Percentiles rank a stretch among this genome's conserved stretches.
Evolutionary conservation across 1,140 invertebrate species (phyloP).

Genomic region (Drosophila quadrilineata): DNA sequence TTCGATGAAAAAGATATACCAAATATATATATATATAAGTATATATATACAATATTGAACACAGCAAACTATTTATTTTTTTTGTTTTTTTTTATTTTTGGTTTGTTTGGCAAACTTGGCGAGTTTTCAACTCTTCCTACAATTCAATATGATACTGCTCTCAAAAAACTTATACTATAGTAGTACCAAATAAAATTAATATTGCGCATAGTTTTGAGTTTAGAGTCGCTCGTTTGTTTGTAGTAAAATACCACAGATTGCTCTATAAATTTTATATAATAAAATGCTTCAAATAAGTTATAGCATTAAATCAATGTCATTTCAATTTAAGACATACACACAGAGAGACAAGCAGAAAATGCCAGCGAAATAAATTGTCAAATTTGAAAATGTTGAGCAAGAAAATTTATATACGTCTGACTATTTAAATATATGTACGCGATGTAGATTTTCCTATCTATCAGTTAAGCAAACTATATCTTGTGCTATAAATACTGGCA

Average conservation of each 20-base stretch:
- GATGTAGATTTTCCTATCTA: no score
- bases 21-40: background rate
- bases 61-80: constrained; percentile 25
- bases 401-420: no score
- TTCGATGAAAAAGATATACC: constrained; percentile 42
- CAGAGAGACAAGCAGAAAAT: no score
- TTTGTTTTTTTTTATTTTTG: no score
- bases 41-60: constrained; percentile 13
- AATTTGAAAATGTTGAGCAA: no score
- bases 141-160: no score
- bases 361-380: no score
- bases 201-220: background rate
- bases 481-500: no score
- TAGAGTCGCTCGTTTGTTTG: background rate
- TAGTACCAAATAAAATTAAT: constrained; percentile 4
- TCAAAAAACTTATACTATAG: background rate
- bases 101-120: constrained; percentile 20
- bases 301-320: no score
- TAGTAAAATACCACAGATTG: background rate
- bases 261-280: background rate
- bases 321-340: no score
- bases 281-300: background rate
- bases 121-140: constrained; percentile 19
- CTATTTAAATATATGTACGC: no score
- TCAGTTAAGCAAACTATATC: no score